phyloP scores from a whole-genome alignment of 2,113 vertebrate genomes.

The Hippoglossus stenolepis region DNA sequence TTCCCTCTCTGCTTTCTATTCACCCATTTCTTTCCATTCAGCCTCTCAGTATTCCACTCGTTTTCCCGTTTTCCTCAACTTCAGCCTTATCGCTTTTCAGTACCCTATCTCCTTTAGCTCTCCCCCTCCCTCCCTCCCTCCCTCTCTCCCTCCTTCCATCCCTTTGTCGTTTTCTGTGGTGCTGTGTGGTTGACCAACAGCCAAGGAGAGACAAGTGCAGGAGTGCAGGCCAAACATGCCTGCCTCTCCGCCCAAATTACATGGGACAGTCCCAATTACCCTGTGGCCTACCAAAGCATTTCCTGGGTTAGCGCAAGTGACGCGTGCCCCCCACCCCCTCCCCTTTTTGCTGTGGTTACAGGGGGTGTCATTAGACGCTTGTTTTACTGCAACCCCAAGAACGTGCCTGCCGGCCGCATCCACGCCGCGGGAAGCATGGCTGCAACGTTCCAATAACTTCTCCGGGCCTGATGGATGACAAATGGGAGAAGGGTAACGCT shows the following conservation, averaged over 20 bases:
- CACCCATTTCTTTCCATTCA: conserved; percentile 41
- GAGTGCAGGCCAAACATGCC: conserved; percentile 73
- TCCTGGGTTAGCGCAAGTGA: conserved; percentile 84
- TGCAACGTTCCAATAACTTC: conserved; percentile 72
- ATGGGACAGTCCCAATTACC: conserved; percentile 88
- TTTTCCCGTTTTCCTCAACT: conserved; percentile 33
- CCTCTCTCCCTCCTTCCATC: conserved; percentile 27
- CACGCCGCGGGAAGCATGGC: conserved; percentile 71
- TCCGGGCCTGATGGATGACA: conserved; percentile 68
- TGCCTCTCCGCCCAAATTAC: conserved; percentile 84
- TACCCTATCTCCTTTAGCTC: conserved; percentile 33
- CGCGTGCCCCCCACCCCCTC: conserved; percentile 50
- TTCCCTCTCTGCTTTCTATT: conserved; percentile 52
- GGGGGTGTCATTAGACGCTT: conserved; percentile 83
- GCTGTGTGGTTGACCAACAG: conserved; percentile 80
- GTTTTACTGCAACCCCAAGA: conserved; percentile 84
- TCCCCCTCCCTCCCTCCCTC: not conserved
- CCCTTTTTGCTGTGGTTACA: conserved; percentile 74
- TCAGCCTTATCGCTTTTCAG: conserved; percentile 43
- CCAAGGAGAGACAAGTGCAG: conserved; percentile 85
- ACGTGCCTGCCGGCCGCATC: conserved; percentile 81
- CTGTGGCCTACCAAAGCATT: conserved; percentile 88
- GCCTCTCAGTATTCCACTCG: conserved; percentile 22
- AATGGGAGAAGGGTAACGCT: conserved; percentile 60
- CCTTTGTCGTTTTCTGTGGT: conserved; percentile 63